Conservation (phyloP, 37 sponge, comb jelly and placozoan genomes). For the Tethya wilhelma region DNA sequence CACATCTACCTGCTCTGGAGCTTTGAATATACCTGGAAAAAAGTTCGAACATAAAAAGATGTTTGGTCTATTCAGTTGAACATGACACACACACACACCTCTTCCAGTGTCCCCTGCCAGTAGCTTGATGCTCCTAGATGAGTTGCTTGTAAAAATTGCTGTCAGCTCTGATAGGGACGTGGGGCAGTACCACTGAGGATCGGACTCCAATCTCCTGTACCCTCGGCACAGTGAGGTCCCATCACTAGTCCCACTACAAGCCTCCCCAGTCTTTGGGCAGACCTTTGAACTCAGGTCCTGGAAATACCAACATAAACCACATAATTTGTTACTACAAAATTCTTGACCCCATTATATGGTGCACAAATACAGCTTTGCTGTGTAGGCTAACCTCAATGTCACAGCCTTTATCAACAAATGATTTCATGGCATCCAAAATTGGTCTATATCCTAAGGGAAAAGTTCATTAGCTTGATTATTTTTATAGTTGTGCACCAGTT, state of each 20-base stretch:
- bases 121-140: conserved; percentile 32
- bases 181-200: conserved; percentile 63
- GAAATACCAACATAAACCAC: too few species aligned
- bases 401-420: conserved; percentile 58
- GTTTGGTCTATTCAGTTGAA: too few species aligned
- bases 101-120: conserved; percentile 81
- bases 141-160: conserved; percentile 21
- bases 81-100: too few species aligned
- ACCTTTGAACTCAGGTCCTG: conserved; percentile 25
- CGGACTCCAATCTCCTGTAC: neutral
- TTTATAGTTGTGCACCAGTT: too few species aligned
- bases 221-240: neutral
- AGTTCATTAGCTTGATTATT: too few species aligned
- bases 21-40: conserved; percentile 69
- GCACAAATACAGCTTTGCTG: too few species aligned
- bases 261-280: conserved; percentile 21
- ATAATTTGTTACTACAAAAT: neutral
- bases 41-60: neutral
- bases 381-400: conserved; percentile 78
- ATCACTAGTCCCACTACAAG: conserved; percentile 27
- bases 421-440: conserved; percentile 86
- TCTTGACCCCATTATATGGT: too few species aligned
- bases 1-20: conserved; percentile 12
- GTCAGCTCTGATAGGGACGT: conserved; percentile 47
- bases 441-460: conserved; percentile 89